A percentile compares a stretch with the other conserved stretches of the same genome.
These are phyloP conservation scores for Pelvicachromis taeniatus DNA, from an alignment of 2,113 vertebrate genomes.

Conservation along the genomic window DNA sequence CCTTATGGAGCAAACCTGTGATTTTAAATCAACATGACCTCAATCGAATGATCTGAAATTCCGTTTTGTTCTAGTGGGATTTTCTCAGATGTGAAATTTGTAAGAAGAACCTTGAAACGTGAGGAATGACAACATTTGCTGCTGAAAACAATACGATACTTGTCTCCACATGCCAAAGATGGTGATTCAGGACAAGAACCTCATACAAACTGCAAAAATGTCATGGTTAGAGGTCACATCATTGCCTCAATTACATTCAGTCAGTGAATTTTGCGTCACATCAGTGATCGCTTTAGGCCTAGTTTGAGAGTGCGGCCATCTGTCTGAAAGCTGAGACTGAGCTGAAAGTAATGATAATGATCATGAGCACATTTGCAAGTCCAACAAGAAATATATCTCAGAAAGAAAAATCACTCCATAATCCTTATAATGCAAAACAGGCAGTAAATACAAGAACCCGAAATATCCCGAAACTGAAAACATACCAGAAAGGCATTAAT, in stretches of 20 bases:
- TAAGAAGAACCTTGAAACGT: not conserved
- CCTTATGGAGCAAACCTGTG: not conserved
- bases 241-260: not conserved
- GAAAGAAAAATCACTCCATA: not conserved
- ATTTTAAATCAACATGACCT: not conserved
- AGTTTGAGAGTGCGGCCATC: not conserved
- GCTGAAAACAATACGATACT: not conserved
- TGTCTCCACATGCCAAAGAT: not conserved
- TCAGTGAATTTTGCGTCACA: not conserved
- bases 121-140: not conserved
- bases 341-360: not conserved
- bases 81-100: not conserved
- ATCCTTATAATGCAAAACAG: not conserved
- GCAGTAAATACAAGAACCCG: not conserved
- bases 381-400: not conserved
- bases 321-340: not conserved
- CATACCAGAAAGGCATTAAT: not conserved
- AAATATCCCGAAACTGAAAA: not conserved
- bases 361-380: not conserved
- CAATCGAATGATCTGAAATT: not conserved
- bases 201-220: not conserved
- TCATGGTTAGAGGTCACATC: not conserved
- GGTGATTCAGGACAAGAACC: not conserved
- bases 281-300: not conserved
- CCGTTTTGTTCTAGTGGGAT: fast-evolving